Conservation (phyloP, 1,140 invertebrate genomes). For the Gonatopus flavifemur region DNA sequence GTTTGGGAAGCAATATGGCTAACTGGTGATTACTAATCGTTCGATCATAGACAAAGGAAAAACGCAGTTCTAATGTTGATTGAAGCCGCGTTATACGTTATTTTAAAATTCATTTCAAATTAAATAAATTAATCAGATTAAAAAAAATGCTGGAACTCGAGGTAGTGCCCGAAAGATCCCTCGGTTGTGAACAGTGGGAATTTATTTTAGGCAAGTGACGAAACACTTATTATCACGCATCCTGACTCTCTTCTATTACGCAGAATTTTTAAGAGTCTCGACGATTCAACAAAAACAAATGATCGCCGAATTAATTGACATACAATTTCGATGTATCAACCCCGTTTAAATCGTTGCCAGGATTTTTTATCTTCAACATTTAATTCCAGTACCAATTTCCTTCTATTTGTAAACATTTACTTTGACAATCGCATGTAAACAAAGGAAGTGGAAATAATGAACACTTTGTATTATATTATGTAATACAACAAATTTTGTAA, state of each 20-base stretch:
- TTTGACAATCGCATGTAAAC: slow-evolving; percentile 51
- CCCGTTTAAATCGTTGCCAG: too few relatives aligned
- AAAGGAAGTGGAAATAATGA: slow-evolving; percentile 23
- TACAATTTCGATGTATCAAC: too few relatives aligned
- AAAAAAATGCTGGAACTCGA: slow-evolving; percentile 88
- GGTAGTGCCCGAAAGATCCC: slow-evolving; percentile 90
- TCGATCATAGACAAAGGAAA: slow-evolving; percentile 47
- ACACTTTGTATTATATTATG: slow-evolving; percentile 34
- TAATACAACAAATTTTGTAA: too few relatives aligned
- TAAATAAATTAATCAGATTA: slow-evolving; percentile 14
- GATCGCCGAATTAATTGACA: background rate
- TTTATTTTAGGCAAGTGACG: slow-evolving; percentile 87
- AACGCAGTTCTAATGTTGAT: slow-evolving; percentile 49
- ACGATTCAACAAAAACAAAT: background rate
- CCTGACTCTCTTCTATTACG: slow-evolving; percentile 29
- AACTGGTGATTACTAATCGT: slow-evolving; percentile 41
- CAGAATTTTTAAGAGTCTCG: slow-evolving; percentile 18
- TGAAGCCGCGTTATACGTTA: slow-evolving; percentile 28
- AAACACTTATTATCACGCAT: slow-evolving; percentile 32
- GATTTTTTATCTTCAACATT: too few relatives aligned
- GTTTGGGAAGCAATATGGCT: slow-evolving; percentile 53
- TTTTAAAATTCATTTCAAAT: slow-evolving; percentile 18
- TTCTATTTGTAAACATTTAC: slow-evolving; percentile 32
- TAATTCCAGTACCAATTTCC: slow-evolving; percentile 2
- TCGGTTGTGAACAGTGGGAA: slow-evolving; percentile 96